Evolutionary conservation across 2,888 invertebrate species (phyloP).

Genomic region (Ornithoptera priamus): DNA sequence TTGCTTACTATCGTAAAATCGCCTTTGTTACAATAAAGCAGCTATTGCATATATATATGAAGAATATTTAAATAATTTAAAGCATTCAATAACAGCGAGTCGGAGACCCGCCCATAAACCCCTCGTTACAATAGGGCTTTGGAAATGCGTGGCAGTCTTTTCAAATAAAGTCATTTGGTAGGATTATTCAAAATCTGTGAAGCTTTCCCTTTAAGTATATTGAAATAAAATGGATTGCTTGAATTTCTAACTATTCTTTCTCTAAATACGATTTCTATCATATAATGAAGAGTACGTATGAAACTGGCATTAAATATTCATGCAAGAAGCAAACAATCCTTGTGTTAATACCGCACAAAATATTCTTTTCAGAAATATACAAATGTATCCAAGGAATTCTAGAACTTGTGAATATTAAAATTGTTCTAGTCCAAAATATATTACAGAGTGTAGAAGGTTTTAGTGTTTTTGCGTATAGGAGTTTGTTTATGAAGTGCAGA

Average conservation of each 20-base stretch:
- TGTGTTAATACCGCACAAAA: not conserved
- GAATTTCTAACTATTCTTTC: not conserved
- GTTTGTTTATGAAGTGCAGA: not conserved
- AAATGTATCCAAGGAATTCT: not conserved
- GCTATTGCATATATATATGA: not conserved
- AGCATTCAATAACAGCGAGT: slow-evolving; percentile 18
- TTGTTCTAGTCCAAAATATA: no score
- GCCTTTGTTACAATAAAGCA: no score
- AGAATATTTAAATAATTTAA: slow-evolving; percentile 12
- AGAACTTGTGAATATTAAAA: not conserved
- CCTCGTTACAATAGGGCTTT: slow-evolving; percentile 16
- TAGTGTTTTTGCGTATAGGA: not conserved
- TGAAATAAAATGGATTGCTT: slow-evolving; percentile 4
- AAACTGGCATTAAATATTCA: not conserved
- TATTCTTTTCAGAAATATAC: not conserved
- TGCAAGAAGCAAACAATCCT: not conserved
- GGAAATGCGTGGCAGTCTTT: slow-evolving; percentile 3
- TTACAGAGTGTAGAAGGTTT: not conserved
- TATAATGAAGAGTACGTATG: not conserved
- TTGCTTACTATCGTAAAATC: not conserved
- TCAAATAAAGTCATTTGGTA: slow-evolving; percentile 2
- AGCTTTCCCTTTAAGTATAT: slow-evolving; percentile 5
- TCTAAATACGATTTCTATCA: not conserved
- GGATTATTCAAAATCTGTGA: slow-evolving; percentile 7
- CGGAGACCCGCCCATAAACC: slow-evolving; percentile 5